Base-by-base conservation (phyloP, 1,140 invertebrate species). In the Aphidius ervi region DNA sequence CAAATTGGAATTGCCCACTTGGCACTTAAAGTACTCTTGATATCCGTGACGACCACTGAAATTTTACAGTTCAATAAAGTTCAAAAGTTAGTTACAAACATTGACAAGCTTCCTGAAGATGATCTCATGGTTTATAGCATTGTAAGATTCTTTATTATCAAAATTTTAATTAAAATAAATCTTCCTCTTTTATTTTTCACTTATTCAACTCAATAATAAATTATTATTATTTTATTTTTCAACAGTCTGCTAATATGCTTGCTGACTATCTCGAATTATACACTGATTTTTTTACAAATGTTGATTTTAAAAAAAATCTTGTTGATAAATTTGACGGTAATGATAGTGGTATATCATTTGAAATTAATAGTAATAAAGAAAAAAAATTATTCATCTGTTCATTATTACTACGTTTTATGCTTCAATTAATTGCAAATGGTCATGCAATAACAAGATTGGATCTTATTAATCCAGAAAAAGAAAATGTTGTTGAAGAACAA, bases 361-460 rank as follows among this genome's bases (percentile, higher is more conserved):
- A 76, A 63, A 60, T 74, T 40, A 76, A 77, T 4, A 69, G 67
- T n/a, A 67, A 71, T 5, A 6, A 46, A 20, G 73, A 82, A 54
- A 66, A 81, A 67, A 73, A 73, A 46, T 49, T 80, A 50, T 82
- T 84, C 63, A 76, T 88, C 55, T 86, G 87, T 4, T 82, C 83
- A 20, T 69, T 88, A 10, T 68, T 94, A 23, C 77, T 92, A 46
- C 81, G 86, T 48, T 86, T 90, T 66, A 85, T 91, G 52, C 82
- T 87, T 20, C 92, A 94, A 75, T 77, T 94, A 49, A 84, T 92
- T 43, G 88, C 85, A 71, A 94, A 94, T 77, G 91, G 87, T 1
- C 86, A 91, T 75, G 87, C 90, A 7, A 86, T 91, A 9, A 84
- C 87, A 5, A 81, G 77, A 61, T 67, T 84, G 50, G 73, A 56